phyloP scores from a whole-genome alignment of 1,140 invertebrate genomes.

The Grapholita molesta region DNA sequence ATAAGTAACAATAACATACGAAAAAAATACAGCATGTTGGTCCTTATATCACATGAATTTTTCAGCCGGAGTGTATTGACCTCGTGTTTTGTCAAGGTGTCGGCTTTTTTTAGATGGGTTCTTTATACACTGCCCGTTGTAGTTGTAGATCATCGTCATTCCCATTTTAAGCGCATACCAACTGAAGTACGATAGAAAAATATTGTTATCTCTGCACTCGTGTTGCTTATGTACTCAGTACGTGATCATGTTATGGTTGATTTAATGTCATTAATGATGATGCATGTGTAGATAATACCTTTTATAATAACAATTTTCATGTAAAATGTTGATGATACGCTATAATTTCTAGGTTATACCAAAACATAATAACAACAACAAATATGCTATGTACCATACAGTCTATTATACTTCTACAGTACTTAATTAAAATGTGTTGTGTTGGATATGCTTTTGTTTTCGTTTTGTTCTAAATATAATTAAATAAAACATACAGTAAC shows the following conservation, averaged over 20 bases:
- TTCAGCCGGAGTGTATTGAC: constrained; percentile 72
- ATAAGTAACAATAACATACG: neutral
- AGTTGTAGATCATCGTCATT: constrained; percentile 52
- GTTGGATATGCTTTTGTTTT: neutral
- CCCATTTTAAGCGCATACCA: constrained; percentile 29
- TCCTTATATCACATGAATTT: constrained; percentile 66
- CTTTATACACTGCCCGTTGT: constrained; percentile 65
- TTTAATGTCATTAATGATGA: neutral
- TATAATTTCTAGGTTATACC: neutral
- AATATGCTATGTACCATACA: neutral
- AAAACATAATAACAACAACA: neutral
- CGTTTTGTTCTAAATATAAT: neutral
- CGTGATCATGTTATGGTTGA: neutral
- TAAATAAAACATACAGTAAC: no score
- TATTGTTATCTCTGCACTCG: constrained; percentile 1
- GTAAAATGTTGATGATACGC: neutral
- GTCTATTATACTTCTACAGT: neutral
- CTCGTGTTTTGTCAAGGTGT: constrained; percentile 78
- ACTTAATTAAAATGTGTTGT: neutral
- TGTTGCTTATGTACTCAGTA: neutral
- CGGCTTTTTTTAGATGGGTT: constrained; percentile 75
- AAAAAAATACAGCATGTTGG: constrained; percentile 18
- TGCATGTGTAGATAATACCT: neutral
- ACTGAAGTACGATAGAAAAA: neutral
- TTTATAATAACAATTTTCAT: neutral